A percentile compares a stretch with the other conserved stretches of the same genome.
These are phyloP conservation scores for Thalassophryne amazonica DNA, from an alignment of 2,797 vertebrate species.

Conservation along the genomic window DNA sequence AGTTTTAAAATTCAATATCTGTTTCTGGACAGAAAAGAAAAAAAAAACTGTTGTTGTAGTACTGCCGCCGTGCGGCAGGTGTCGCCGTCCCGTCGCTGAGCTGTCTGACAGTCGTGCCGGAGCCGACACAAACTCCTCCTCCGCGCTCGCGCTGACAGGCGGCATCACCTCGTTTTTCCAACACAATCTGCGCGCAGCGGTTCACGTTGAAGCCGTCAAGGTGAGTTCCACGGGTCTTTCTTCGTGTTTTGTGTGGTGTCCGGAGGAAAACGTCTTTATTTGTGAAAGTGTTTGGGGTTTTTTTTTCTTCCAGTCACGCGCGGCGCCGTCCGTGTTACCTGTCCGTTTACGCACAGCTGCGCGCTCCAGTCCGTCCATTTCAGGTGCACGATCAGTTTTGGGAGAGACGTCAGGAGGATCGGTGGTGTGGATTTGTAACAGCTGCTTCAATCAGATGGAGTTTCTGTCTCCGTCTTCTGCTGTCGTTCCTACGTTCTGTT, in stretches of 20 bases:
- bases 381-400: slow-evolving; percentile 10
- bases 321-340: slow-evolving; percentile 44
- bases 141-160: slow-evolving; percentile 61
- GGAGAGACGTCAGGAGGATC: too few relatives aligned
- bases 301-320: not conserved
- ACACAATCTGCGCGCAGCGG: slow-evolving; percentile 43
- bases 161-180: slow-evolving; percentile 55
- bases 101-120: slow-evolving; percentile 59
- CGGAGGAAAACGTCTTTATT: not conserved
- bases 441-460: slow-evolving; percentile 28
- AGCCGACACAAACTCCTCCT: slow-evolving; percentile 72
- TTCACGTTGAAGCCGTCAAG: slow-evolving; percentile 18
- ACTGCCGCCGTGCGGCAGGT: too few relatives aligned
- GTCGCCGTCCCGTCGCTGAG: slow-evolving; percentile 50
- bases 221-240: slow-evolving; percentile 40
- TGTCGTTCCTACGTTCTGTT: not conserved
- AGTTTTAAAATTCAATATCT: too few relatives aligned
- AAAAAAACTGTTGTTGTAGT: too few relatives aligned
- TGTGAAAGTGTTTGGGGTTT: too few relatives aligned
- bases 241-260: not conserved
- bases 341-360: slow-evolving; percentile 57
- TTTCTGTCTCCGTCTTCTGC: slow-evolving; percentile 7
- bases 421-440: slow-evolving; percentile 66
- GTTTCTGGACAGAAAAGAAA: too few relatives aligned
- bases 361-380: slow-evolving; percentile 20